These are phyloP conservation scores for Neogale vison DNA, from an alignment of 2,113 vertebrate genomes.

Conservation along the genomic window DNA sequence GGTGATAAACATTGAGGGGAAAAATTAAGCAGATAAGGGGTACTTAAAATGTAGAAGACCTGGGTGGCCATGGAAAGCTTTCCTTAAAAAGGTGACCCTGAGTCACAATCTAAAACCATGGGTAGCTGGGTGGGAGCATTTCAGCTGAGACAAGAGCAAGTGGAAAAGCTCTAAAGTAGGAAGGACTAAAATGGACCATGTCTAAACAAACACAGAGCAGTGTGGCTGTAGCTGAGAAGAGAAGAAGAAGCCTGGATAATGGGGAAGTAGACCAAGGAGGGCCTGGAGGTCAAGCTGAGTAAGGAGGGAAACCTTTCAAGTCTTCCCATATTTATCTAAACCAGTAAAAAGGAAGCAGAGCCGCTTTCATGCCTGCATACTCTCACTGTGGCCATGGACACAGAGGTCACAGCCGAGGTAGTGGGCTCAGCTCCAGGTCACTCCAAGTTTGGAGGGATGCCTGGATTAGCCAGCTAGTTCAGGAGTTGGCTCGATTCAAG, in stretches of 20 bases:
- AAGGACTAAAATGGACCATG: background rate
- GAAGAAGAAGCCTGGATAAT: background rate
- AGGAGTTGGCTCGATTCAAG: background rate
- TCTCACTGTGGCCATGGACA: background rate
- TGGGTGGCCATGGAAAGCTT: background rate
- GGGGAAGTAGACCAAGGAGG: background rate
- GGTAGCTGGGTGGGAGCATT: background rate
- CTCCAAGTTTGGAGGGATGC: conserved; percentile 27
- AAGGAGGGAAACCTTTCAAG: background rate
- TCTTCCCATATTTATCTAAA: background rate
- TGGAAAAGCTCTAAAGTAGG: background rate
- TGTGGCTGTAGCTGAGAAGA: background rate
- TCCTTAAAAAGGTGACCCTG: background rate
- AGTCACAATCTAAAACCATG: background rate
- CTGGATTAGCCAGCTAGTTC: background rate
- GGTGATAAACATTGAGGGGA: background rate
- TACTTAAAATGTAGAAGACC: background rate
- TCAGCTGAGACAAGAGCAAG: background rate
- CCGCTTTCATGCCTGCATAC: background rate
- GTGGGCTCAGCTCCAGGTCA: conserved; percentile 23
- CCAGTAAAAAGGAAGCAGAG: background rate
- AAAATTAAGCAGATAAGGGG: background rate
- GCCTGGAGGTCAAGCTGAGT: too few species aligned
- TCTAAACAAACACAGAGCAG: background rate
- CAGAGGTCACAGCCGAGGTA: conserved; percentile 24